phyloP scores from a whole-genome alignment of 2,113 vertebrate genomes.

The Tachuris rubrigastra region DNA sequence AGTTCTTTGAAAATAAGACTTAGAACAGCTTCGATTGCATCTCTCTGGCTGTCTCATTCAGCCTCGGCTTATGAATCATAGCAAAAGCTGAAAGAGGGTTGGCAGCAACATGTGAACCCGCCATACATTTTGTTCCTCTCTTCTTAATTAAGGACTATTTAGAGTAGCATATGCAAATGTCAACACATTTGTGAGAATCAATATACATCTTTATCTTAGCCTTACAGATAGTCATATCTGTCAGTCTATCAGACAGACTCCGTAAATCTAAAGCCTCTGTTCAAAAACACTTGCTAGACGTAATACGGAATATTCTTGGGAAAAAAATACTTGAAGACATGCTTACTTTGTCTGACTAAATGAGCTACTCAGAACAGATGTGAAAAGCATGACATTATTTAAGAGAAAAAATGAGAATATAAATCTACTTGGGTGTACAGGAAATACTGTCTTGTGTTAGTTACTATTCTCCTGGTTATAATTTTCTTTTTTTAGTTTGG shows the following conservation, averaged over 20 bases:
- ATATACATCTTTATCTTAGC: background rate
- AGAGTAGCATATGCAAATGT: slow-evolving; percentile 8
- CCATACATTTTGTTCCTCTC: slow-evolving; percentile 37
- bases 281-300: background rate
- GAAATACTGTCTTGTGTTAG: background rate
- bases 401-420: background rate
- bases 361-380: background rate
- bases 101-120: slow-evolving; percentile 15
- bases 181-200: background rate
- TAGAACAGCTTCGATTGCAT: slow-evolving; percentile 29
- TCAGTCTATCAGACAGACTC: background rate
- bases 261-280: background rate
- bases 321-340: slow-evolving; percentile 5
- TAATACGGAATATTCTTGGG: background rate
- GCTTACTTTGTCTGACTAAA: background rate
- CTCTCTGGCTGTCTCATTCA: slow-evolving; percentile 30
- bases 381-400: background rate
- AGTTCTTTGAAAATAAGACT: slow-evolving; percentile 42
- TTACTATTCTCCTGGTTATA: background rate
- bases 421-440: background rate
- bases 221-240: background rate
- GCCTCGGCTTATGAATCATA: slow-evolving; percentile 21
- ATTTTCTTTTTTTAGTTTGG: background rate
- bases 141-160: slow-evolving; percentile 40
- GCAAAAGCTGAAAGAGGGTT: slow-evolving; percentile 11